Base-by-base conservation (phyloP, 2,888 invertebrate species). In the Chalcis sispes region DNA sequence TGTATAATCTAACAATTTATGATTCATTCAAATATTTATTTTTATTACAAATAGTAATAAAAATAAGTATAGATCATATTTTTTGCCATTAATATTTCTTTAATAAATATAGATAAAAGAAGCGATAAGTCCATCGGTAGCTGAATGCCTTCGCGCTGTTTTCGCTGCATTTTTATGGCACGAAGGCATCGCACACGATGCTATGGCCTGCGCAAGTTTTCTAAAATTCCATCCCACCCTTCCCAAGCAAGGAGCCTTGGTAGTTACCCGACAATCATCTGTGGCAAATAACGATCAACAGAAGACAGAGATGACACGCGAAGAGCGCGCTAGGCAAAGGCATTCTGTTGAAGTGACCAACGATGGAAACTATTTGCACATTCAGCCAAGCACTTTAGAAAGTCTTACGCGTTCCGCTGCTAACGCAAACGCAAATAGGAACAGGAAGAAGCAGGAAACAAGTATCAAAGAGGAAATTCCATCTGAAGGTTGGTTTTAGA, bases 131-230 rank as follows among this genome's bases (percentile, higher is more conserved):
- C 97, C 98, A 0, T 95, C 97, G 0, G 94, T 97, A 67, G 97
- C 97, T 0, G 97, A 98, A 88, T 95, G 96, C 81, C 89, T 98
- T 25, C 90, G 99, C n/a, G 96, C 98, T 0, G 95, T 98, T 4
- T 99, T 99, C 89, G 98, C 98, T 0, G 97, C 98, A 0, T 94
- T 98, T 82, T 90, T 99, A 1, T 99, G 98, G 98, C 98, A 99
- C 86, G 98, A 98, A 90, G 96, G 98, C 15, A 94, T 98, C 59
- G 98, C 98, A 0, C 98, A 98, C 87, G 98, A 99, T 88, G 98
- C 98, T 5, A 98, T 99, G 94, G 98, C 98, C 0, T 98, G 98
- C 86, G 97, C 98, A 0, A 96, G 98, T 0, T 99, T 97, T 87
- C 91, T 99, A 8, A 98, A 98, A 89, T 98, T 98, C 86, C 95